Percentiles rank a stretch among this genome's conserved stretches.
Evolutionary conservation across 2,797 vertebrate species (phyloP).

Genomic region (Petrocephalus schoutedeni): DNA sequence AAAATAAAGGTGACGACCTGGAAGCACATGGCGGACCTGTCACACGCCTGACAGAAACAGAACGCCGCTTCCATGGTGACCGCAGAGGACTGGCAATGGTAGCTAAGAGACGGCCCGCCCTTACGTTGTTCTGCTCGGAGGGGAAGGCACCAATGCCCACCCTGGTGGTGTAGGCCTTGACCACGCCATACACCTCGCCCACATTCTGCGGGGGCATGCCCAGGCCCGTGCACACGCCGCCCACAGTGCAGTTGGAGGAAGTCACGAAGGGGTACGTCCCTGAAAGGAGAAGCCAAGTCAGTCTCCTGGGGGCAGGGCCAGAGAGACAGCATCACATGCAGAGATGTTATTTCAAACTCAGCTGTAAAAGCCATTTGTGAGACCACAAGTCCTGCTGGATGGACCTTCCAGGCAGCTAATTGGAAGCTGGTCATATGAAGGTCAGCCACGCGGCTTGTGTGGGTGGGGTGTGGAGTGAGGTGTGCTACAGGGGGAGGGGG

Average conservation of each 20-base stretch:
- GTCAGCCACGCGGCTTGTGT: not conserved
- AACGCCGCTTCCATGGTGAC: not conserved
- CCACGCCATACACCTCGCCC: slow-evolving; percentile 88
- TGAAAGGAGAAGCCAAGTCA: slow-evolving; percentile 43
- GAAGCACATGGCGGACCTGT: not conserved
- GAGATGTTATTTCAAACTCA: not conserved
- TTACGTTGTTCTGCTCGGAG: slow-evolving; percentile 88
- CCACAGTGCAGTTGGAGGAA: slow-evolving; percentile 96
- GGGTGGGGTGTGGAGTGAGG: not conserved
- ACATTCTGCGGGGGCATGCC: slow-evolving; percentile 94
- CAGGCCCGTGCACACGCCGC: slow-evolving; percentile 91
- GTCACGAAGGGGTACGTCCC: slow-evolving; percentile 97
- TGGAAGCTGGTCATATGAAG: not conserved
- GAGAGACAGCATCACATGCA: not conserved
- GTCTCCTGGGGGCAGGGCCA: not conserved
- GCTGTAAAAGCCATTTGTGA: not conserved
- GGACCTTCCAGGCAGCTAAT: not conserved
- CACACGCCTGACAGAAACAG: not conserved
- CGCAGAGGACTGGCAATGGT: not conserved
- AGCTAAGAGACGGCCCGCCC: slow-evolving; percentile 31
- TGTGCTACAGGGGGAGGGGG: not conserved
- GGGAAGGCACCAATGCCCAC: slow-evolving; percentile 97
- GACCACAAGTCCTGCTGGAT: not conserved
- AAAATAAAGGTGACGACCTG: not conserved
- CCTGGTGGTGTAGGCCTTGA: slow-evolving; percentile 92